Base-by-base conservation (phyloP, 1,140 invertebrate species). In the Portunus trituberculatus region DNA sequence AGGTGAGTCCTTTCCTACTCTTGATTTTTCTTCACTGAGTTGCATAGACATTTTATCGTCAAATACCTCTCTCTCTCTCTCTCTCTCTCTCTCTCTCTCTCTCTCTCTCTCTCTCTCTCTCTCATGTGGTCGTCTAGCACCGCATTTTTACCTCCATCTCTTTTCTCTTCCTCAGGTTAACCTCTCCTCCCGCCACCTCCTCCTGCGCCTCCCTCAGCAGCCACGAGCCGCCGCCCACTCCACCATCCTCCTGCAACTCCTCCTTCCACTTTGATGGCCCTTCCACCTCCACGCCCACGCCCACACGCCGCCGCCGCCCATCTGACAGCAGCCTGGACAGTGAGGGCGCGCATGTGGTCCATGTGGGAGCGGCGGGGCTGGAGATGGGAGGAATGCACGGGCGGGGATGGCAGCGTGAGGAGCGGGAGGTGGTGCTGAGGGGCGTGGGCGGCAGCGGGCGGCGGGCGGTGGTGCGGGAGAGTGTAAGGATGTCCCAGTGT, bases 401-500 rank as follows among this genome's bases (percentile, higher is more conserved):
- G 39, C 45, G 16, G 94, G 82, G 39, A 25, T 92, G 89, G 88
- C 89, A 31, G 84, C 76, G 48, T 92, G 91, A n/a, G 94, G 91
- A 92, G 29, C 59, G 91, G 16, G 91, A 95, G 94, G 94, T 92
- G 83, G 59, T 95, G 52, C 83, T 95, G 83, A 32, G 90, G 83
- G 91, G 25, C 10, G 94, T n/a, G 4, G 82, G 94, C 10, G 86
- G 59, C 6, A 29, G 52, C 16, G 87, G 88, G 59, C 59, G 94
- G 91, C 39, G 52, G 31, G 59, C 28, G 45, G 91, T 87, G 89
- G 52, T 93, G 84, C 0, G 94, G 91, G 94, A 95, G 94, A 95
- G 94, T 29, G 94, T 92, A 0, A 92, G 94, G 86, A 92, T 95
- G 94, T 95, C 94, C 0, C 94, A 95, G 94, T 95, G 94, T 59